Base-by-base conservation (phyloP, 2,113 vertebrate species). In the Poecile atricapillus region DNA sequence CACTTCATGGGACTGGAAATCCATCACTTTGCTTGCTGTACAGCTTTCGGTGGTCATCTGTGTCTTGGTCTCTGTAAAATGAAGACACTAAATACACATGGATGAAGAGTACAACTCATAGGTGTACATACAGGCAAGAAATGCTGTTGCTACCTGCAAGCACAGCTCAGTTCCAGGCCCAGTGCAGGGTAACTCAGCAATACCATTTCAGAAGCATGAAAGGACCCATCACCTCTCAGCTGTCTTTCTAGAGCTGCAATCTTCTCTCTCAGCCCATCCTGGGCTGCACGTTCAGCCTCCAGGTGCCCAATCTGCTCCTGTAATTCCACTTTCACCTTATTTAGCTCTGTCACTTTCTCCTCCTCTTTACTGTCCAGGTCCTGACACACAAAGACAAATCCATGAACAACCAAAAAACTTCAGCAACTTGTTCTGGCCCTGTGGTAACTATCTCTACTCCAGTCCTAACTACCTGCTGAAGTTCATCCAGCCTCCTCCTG, bases 251-350 rank as follows among this genome's bases (percentile, higher is more conserved):
- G 96, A 81, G 99, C 98, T 2, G 97, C 97, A 83, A 98, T 98
- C 97, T 99, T 99, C 93, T 99, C 99, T 82, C 94, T 98, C 44
- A 99, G 97, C 3, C 98, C 98, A 16, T 97, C 98, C 91, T 99
- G 99, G 6, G 97, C 97, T 0, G 97, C 90, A 63, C 98, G 98
- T 97, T 99, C 98, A 1, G 99, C 99, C 87, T 99, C 98, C 65
- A 99, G 93, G 46, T 96, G 98, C 47, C 99, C 99, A 3, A 98
- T 98, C 96, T 99, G 98, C 94, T 99, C 98, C 96, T 99, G 99
- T 22, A 99, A 96, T 93, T 99, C 99, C 88, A 98, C 97, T n/a
- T 98, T 98, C 53, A 99, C 98, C 68, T 98, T 98, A 55, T 97
- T 97, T 95, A 99, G 98, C 81, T 99, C 99, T 0, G 97, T 95